Conservation (phyloP, 2,888 invertebrate genomes). For the Protophormia terraenovae region DNA sequence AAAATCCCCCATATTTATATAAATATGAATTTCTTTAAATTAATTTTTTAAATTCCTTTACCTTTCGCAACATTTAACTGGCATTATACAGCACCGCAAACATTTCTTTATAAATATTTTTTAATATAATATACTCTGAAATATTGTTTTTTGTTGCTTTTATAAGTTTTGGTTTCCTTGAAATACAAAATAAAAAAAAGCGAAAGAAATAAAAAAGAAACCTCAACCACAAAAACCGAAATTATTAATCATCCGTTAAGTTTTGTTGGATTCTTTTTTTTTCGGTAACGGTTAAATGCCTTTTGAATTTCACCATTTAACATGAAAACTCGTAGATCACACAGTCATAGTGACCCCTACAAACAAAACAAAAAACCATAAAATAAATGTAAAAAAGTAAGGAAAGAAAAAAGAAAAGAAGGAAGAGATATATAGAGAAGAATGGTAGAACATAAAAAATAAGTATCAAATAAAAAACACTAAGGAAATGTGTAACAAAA, state of each 20-base stretch:
- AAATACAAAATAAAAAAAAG: background rate
- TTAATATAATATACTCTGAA: background rate
- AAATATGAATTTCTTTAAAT: background rate
- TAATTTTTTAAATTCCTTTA: background rate
- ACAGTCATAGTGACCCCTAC: conserved; percentile 57
- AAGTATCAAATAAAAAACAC: conserved; percentile 23
- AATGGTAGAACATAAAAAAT: conserved; percentile 29
- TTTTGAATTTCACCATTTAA: conserved; percentile 43
- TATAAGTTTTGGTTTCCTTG: background rate
- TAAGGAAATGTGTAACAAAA: background rate
- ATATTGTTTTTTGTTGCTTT: background rate
- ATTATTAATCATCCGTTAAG: conserved; percentile 67
- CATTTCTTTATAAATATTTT: background rate
- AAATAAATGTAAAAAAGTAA: conserved; percentile 14
- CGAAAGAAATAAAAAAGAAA: background rate
- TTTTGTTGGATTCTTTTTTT: conserved; percentile 37
- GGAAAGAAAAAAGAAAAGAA: background rate
- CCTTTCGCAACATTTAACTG: background rate
- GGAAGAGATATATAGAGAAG: background rate
- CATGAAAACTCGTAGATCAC: conserved; percentile 56
- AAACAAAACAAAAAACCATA: conserved; percentile 36
- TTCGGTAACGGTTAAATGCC: conserved; percentile 52
- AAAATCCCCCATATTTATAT: no score
- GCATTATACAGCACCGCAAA: background rate
- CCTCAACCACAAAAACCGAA: conserved; percentile 54